phyloP scores from a whole-genome alignment of 2,888 invertebrate genomes.

The Orgyia antiqua region DNA sequence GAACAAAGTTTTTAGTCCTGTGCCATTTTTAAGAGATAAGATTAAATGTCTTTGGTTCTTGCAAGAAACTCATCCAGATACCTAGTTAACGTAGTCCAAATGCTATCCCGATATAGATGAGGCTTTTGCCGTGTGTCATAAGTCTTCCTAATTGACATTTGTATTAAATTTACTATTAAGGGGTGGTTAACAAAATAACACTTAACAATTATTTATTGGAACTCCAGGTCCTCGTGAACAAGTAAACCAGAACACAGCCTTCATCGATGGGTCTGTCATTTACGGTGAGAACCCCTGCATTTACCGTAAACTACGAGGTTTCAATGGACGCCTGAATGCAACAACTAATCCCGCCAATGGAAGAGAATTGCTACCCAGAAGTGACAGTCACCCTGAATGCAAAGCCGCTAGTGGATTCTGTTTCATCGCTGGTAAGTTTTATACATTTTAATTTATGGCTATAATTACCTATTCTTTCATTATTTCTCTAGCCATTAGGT shows the following conservation, averaged over 20 bases:
- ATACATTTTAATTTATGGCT: background rate
- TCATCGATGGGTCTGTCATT: conserved; percentile 90
- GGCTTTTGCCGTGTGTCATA: too few species aligned
- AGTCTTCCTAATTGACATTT: too few species aligned
- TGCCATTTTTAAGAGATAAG: too few species aligned
- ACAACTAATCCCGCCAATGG: conserved; percentile 85
- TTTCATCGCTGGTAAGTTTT: conserved; percentile 85
- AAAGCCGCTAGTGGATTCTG: conserved; percentile 91
- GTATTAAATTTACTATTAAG: too few species aligned
- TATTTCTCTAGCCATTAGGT: too few species aligned
- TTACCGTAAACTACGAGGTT: conserved; percentile 85
- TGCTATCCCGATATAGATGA: too few species aligned
- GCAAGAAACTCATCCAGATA: too few species aligned
- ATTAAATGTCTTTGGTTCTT: too few species aligned
- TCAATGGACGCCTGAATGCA: conserved; percentile 89
- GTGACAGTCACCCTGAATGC: conserved; percentile 90
- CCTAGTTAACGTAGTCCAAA: too few species aligned
- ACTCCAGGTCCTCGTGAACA: conserved; percentile 89
- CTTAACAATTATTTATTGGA: background rate
- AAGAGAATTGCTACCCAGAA: conserved; percentile 89
- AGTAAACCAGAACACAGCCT: conserved; percentile 95
- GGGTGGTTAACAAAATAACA: too few species aligned
- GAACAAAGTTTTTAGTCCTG: too few species aligned
- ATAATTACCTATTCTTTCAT: too few species aligned
- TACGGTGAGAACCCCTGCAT: conserved; percentile 95